Conservation (phyloP, 2,888 invertebrate species). For the Timandra comae region DNA sequence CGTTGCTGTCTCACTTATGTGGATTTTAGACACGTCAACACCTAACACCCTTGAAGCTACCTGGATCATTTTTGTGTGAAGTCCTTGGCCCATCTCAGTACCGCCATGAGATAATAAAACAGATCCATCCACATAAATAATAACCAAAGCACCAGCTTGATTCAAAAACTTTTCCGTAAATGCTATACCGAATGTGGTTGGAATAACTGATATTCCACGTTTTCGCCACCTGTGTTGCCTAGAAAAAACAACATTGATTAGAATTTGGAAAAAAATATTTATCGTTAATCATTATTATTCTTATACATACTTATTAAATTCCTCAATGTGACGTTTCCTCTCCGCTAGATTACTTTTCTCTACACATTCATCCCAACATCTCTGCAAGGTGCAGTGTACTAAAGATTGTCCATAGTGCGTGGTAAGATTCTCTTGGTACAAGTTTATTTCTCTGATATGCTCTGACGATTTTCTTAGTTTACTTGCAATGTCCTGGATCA, state of each 20-base stretch:
- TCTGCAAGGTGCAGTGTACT: constrained; percentile 81
- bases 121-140: constrained; percentile 92
- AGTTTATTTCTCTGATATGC: constrained; percentile 83
- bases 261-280: not conserved
- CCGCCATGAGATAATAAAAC: constrained; percentile 93
- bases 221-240: constrained; percentile 90
- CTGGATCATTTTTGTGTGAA: constrained; percentile 97
- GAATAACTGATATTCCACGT: constrained; percentile 87
- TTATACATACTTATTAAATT: constrained; percentile 84
- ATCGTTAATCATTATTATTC: too few relatives aligned
- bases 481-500: constrained; percentile 85
- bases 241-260: constrained; percentile 27
- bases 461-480: constrained; percentile 79
- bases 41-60: constrained; percentile 86
- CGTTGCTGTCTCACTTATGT: constrained; percentile 89
- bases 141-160: constrained; percentile 91
- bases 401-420: constrained; percentile 88
- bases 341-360: constrained; percentile 79
- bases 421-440: constrained; percentile 85
- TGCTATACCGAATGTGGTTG: constrained; percentile 90
- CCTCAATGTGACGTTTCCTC: constrained; percentile 75
- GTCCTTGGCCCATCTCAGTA: constrained; percentile 98
- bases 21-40: constrained; percentile 83
- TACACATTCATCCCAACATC: constrained; percentile 89
- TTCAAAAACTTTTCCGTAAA: constrained; percentile 86